phyloP scores from a whole-genome alignment of 2,113 vertebrate genomes.

The Ursus arctos region DNA sequence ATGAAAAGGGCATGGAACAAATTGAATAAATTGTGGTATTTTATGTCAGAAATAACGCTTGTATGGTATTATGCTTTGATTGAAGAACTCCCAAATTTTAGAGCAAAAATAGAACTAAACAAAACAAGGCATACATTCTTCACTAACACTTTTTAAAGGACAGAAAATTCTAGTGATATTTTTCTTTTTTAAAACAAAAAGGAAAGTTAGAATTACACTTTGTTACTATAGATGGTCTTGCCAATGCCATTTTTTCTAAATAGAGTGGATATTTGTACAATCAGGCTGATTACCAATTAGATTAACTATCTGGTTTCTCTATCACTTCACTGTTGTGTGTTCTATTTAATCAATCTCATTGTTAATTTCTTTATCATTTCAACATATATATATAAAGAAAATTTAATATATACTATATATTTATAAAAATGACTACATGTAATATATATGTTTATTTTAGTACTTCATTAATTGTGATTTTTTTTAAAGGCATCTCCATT shows the following conservation, averaged over 20 bases:
- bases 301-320: not conserved
- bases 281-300: not conserved
- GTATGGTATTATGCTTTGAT: not conserved
- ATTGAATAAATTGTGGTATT: conserved; percentile 27
- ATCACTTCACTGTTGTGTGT: not conserved
- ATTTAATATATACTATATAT: not conserved
- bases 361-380: conserved; percentile 11
- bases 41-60: conserved; percentile 34
- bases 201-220: not conserved
- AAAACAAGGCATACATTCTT: not conserved
- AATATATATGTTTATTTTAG: not conserved
- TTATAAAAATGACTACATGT: not conserved
- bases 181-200: not conserved
- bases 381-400: not conserved
- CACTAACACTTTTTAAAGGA: not conserved
- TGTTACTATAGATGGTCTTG: not conserved
- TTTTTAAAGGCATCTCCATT: not conserved
- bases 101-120: conserved; percentile 37
- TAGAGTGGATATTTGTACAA: not conserved
- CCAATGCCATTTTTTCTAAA: not conserved
- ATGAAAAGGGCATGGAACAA: not conserved
- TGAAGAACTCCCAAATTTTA: not conserved
- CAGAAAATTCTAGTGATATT: not conserved
- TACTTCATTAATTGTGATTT: not conserved
- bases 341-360: not conserved